These are phyloP conservation scores for Brachyrhaphis roseni DNA, from an alignment of 2,797 vertebrate species.

Conservation along the genomic window DNA sequence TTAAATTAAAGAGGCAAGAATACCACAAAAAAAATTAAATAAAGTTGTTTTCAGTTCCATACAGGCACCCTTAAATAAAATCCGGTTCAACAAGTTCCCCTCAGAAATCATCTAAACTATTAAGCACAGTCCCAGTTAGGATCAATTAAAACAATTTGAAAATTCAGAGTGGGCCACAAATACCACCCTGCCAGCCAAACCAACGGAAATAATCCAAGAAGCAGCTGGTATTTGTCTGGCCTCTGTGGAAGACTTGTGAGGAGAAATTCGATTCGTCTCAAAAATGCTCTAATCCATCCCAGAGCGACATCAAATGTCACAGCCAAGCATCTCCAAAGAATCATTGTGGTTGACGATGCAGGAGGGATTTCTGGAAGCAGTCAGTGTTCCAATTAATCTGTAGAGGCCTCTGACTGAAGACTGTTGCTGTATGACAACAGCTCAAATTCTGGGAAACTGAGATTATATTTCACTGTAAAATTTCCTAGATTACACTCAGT, in stretches of 20 bases:
- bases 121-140: no score
- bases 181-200: no score
- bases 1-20: not conserved
- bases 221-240: not conserved
- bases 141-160: no score
- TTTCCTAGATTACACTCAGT: no score
- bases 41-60: not conserved
- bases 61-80: not conserved
- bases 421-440: not conserved
- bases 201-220: no score
- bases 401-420: not conserved
- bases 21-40: not conserved
- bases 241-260: not conserved
- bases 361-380: not conserved
- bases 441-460: not conserved
- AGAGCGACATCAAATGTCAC: not conserved
- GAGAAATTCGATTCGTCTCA: not conserved
- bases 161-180: no score
- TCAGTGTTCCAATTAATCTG: not conserved
- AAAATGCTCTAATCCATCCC: not conserved
- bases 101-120: no score
- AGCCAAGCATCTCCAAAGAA: not conserved
- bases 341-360: not conserved
- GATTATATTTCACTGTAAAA: not conserved
- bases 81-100: not conserved